Base-by-base conservation (phyloP, 37 sponge, comb jelly and placozoan species). In the Cladorhizidae sp. region DNA sequence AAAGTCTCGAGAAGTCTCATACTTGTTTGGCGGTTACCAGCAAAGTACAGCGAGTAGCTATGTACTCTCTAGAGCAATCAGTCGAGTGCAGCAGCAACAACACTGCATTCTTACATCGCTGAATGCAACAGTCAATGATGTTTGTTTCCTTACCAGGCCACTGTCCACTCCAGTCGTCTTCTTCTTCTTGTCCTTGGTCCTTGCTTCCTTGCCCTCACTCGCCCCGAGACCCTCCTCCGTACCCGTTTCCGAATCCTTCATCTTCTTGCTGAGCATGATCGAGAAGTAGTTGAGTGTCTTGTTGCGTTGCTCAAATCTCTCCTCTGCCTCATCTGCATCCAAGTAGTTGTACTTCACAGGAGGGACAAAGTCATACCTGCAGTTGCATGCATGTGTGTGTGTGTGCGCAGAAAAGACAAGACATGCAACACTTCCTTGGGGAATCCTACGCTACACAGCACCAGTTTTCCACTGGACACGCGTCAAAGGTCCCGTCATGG, bases 221-320 rank as follows among this genome's bases (percentile, higher is more conserved):
- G 41, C 20, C 22, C 23, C 58, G 45, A 40, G 25, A 54, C 78
- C 84, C 12, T 31, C 73, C 49, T 12, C 49, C 29, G 80, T 80
- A 54, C 70, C 88, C 0, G 57, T 81, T 55, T 87, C 83, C 29
- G 87, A 74, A 14, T 73, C 54, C 67, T 84, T 77, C 72, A 96
- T 51, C 57, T 82, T 82, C 83, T 90, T 89, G 74, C 88, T 90
- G 71, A 91, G 22, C 96, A 96, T 96, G 29, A 96, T 31, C 38
- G 93, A 90, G 77, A 89, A 90, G 63, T 90, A 80, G 74, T 96
- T 96, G 57, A 87, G 88, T 12, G 91, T 92, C 85, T 96, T 96
- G 86, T 92, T 57, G 25, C 93, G 74, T 67, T 56, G 61, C 75
- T 76, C 78, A 69, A 89, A 96, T 77, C 85, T 70, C 70, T 89